Base-by-base conservation (phyloP, 2,797 vertebrate genomes). In the Macropodus opercularis region DNA sequence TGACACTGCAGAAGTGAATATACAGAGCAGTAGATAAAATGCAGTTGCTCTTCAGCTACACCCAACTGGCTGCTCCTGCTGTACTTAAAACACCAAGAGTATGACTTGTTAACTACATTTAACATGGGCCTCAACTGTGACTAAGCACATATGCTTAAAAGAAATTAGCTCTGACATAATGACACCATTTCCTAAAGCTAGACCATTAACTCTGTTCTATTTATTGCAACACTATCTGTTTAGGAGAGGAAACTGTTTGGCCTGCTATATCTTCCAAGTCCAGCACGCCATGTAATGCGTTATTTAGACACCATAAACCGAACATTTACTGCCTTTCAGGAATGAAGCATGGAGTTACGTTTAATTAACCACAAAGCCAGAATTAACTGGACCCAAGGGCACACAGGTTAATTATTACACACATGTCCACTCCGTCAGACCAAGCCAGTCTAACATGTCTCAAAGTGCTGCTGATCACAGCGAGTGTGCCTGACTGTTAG, bases 381-480 rank as follows among this genome's bases (percentile, higher is more conserved):
- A 71, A 63, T 55, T 24, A 53, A 63, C 56, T 21, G 17, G 11
- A 49, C 24, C 17, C 18, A 22, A 48, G 29, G 9, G 41, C 32
- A 26, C 44, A 19, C 51, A 15, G 38, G 48, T 55, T 69, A 56
- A 72, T 75, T 63, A 75, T 61, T 60, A 48, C 50, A 81, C 36
- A 61, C 66, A 47, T 51, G 53, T 44, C 42, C 19, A 53, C 14
- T 26, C 15, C 14, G 61, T 68, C 59, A 22, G 23, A 27, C 51
- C 22, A 36, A 39, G 13, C 66, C 36, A 57, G 75, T 82, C 83
- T 88, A 50, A 64, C 27, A 72, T 3, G 88, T 85, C 85, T 70
- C 50, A 63, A 89, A 84, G 83, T 50, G 71, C 84, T 90, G 87
- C 76, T 67, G 68, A 40, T 59, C 8, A 55, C 23, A 48, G 61